Conservation (phyloP, 2,888 invertebrate species). For the Cataglyphis livida region DNA sequence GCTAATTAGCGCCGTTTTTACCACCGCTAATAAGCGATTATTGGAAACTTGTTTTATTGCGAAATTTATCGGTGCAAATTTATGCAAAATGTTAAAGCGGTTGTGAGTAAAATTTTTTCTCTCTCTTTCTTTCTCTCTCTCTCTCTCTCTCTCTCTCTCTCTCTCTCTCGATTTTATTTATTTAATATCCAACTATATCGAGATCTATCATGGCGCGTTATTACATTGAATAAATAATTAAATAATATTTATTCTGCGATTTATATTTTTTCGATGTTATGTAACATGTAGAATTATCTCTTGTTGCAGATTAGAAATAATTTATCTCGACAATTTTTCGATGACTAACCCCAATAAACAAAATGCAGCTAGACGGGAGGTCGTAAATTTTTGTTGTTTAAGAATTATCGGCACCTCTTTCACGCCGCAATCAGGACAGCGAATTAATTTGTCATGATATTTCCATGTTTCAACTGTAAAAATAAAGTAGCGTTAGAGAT, state of each 20-base stretch:
- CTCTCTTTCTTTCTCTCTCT: neutral
- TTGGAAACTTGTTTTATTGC: conserved; percentile 47
- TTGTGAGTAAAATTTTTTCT: neutral
- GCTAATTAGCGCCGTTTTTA: conserved; percentile 48
- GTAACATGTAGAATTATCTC: neutral
- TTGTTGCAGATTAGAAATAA: neutral
- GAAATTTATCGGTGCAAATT: conserved; percentile 24
- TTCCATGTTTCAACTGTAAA: conserved; percentile 58
- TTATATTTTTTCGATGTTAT: neutral
- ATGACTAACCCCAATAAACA: conserved; percentile 67
- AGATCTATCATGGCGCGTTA: conserved; percentile 2
- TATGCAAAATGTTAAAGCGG: neutral
- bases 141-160: neutral
- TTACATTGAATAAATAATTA: conserved; percentile 12
- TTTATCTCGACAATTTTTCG: neutral
- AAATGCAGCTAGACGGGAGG: conserved; percentile 57
- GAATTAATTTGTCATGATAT: conserved; percentile 44
- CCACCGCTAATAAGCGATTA: conserved; percentile 46
- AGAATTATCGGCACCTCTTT: conserved; percentile 62
- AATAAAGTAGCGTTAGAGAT: neutral
- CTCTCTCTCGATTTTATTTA: conserved; percentile 10
- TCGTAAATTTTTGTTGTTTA: conserved; percentile 58
- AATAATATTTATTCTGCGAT: neutral
- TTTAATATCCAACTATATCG: conserved; percentile 12
- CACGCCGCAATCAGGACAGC: conserved; percentile 66